Conservation (phyloP, 1,140 invertebrate genomes). For the Heliconius eleuchia region DNA sequence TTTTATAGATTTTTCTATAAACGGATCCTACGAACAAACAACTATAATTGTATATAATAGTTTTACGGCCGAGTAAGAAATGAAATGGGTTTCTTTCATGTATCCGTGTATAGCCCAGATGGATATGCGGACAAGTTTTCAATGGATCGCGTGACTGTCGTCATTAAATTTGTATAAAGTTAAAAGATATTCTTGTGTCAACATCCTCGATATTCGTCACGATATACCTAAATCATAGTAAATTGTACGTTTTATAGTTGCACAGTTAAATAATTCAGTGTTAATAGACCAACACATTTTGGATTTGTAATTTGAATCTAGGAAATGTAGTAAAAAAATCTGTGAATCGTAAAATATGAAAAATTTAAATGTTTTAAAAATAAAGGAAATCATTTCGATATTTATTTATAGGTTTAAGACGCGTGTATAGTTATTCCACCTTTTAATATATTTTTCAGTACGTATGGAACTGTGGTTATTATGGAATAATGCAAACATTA, state of each 20-base stretch:
- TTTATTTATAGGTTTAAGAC: too few relatives aligned
- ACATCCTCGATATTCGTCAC: slow-evolving; percentile 33
- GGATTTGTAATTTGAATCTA: background rate
- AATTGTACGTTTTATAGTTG: slow-evolving; percentile 29
- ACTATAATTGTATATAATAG: slow-evolving; percentile 54
- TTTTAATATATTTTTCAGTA: too few relatives aligned
- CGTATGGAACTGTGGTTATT: too few relatives aligned
- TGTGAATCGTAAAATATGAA: background rate
- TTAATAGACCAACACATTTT: slow-evolving; percentile 14
- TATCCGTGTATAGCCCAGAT: slow-evolving; percentile 51
- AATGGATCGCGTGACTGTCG: slow-evolving; percentile 50
- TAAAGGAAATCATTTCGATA: background rate
- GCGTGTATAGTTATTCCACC: too few relatives aligned
- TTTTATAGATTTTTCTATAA: slow-evolving; percentile 55
- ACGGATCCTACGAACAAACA: slow-evolving; percentile 50
- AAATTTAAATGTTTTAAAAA: too few relatives aligned
- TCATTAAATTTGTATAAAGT: slow-evolving; percentile 31
- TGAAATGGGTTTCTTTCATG: slow-evolving; percentile 49
- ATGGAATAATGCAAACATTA: too few relatives aligned
- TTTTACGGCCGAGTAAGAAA: slow-evolving; percentile 49
- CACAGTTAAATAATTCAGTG: slow-evolving; percentile 22
- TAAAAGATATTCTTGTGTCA: slow-evolving; percentile 33
- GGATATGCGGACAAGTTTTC: slow-evolving; percentile 28
- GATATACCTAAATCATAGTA: slow-evolving; percentile 27
- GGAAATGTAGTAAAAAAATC: background rate